Evolutionary conservation across 2,113 vertebrate species (phyloP), one percentile per base, ranked within the genome.

Genomic region (Sebastes schlegelii): DNA sequence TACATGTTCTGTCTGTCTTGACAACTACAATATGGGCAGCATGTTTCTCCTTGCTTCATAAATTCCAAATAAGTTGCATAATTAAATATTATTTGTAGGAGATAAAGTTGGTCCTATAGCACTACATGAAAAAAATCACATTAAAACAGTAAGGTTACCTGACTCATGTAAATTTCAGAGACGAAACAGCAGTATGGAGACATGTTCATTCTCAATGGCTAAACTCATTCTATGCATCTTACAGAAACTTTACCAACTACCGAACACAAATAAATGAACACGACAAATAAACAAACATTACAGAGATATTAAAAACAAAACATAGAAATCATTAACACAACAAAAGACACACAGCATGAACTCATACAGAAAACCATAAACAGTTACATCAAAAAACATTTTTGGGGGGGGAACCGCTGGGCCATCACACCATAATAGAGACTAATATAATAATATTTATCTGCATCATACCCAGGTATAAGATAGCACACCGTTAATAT

Each of bases 381-480:
- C 19, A 14, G 61, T 80, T 76, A 73, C 61, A 4, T 77, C 74
- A 34, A 48, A 88, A 79, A 81, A 77, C 10, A 66, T 73, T 83
- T 81, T 61, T 16, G 23, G 23, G 23, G n/a, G 51, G 78, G 78
- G 67, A 55, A 66, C 78, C 1, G 16, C 55, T 79, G 85, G 86
- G 89, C 85, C 88, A 90, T 88, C 78, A 93, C 89, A 88, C 85
- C 66, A 82, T 84, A 83, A 64, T 82, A 86, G 75, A 85, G 83
- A 86, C 85, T 79, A 91, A 78, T 82, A 93, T 85, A 82, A 74
- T 89, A 74, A 86, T 92, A 90, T 86, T 55, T 80, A 88, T 91
- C 76, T 88, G 86, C 57, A 88, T 86, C 78, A 82, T 91, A 88
- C n/a, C 70, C 65, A 67, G 77, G 60, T 90, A 90, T 88, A 89